phyloP scores from a whole-genome alignment of 2,888 invertebrate species.

The Agrypnus murinus region DNA sequence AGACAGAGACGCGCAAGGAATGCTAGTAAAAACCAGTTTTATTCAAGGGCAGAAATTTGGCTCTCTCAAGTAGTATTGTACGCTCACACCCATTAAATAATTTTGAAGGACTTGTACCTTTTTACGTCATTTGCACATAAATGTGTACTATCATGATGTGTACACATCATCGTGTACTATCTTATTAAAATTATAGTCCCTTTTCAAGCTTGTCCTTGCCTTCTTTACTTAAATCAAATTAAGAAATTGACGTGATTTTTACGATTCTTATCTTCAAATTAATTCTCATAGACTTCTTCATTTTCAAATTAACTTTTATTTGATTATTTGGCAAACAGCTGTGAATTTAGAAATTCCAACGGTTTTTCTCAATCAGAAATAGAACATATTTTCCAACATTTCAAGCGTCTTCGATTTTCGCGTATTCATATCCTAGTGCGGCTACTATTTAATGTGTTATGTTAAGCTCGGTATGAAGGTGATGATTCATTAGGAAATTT shows the following conservation, averaged over 20 bases:
- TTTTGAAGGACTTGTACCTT: not conserved
- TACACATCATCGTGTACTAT: not conserved
- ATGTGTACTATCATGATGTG: not conserved
- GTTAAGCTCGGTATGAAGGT: not conserved
- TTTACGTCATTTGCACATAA: slow-evolving; percentile 7
- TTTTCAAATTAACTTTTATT: too few relatives aligned
- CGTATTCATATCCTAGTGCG: slow-evolving; percentile 15
- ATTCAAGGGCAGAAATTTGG: not conserved
- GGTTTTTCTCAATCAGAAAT: slow-evolving; percentile 20
- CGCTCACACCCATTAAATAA: not conserved
- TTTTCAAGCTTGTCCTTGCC: not conserved
- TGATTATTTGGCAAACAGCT: slow-evolving; percentile 23
- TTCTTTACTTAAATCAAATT: slow-evolving; percentile 12
- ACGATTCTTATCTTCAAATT: too few relatives aligned
- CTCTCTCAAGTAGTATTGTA: not conserved
- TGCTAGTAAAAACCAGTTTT: too few relatives aligned
- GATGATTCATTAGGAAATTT: slow-evolving; percentile 11
- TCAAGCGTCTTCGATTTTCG: slow-evolving; percentile 19
- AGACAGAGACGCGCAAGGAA: too few relatives aligned
- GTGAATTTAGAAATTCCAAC: slow-evolving; percentile 16
- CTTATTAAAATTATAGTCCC: slow-evolving; percentile 1
- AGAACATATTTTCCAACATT: slow-evolving; percentile 20
- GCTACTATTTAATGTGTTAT: too few relatives aligned
- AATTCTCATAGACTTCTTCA: too few relatives aligned
- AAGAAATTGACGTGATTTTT: not conserved